Conservation (phyloP, 2,888 invertebrate genomes). For the Pseudococcus longispinus region DNA sequence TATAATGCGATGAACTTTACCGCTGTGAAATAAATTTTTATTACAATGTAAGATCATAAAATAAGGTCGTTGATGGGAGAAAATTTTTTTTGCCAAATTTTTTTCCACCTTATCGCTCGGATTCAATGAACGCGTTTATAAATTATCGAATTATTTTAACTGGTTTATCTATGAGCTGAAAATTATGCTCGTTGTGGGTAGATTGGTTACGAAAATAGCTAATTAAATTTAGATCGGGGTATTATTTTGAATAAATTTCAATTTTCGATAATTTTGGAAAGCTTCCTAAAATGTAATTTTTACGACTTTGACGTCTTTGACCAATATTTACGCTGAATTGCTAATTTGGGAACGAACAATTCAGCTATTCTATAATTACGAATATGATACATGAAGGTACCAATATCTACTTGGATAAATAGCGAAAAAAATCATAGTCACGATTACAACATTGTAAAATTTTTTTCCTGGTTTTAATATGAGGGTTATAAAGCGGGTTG, state of each 20-base stretch:
- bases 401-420: not conserved
- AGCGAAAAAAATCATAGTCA: not conserved
- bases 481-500: not conserved
- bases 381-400: no score
- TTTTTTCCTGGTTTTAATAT: not conserved
- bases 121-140: not conserved
- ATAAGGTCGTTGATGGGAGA: not conserved
- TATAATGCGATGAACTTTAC: not conserved
- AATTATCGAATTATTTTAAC: slow-evolving; percentile 15
- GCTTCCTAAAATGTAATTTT: not conserved
- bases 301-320: not conserved
- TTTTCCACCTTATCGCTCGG: not conserved
- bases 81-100: not conserved
- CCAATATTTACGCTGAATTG: not conserved
- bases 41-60: slow-evolving; percentile 16
- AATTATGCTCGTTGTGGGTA: not conserved
- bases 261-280: not conserved
- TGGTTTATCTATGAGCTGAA: not conserved
- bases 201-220: not conserved
- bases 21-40: not conserved
- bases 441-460: slow-evolving; percentile 2
- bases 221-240: slow-evolving; percentile 1
- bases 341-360: not conserved
- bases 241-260: slow-evolving; percentile 11
- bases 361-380: not conserved